These are phyloP conservation scores for Brachyptera putata DNA, from an alignment of 2,888 invertebrate genomes.

Conservation along the genomic window DNA sequence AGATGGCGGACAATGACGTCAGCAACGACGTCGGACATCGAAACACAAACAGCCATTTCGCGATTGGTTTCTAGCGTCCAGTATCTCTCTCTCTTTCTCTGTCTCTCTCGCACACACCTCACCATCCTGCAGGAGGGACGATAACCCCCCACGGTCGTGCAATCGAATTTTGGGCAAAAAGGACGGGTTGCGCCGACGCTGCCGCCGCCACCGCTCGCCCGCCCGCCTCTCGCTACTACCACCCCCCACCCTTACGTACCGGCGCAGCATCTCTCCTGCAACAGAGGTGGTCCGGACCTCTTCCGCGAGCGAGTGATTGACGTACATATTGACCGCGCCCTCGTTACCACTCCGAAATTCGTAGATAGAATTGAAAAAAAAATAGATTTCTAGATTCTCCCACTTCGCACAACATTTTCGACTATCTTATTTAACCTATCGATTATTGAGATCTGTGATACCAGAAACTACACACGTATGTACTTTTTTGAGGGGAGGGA, in stretches of 20 bases:
- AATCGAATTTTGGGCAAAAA: neutral
- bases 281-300: slow-evolving; percentile 6
- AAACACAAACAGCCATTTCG: slow-evolving; percentile 24
- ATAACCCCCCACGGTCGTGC: too few species aligned
- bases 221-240: neutral
- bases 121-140: too few species aligned
- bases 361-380: too few species aligned
- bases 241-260: slow-evolving; percentile 21
- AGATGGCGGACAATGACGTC: slow-evolving; percentile 28
- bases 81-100: slow-evolving; percentile 15
- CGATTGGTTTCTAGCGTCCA: slow-evolving; percentile 28
- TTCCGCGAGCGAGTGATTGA: slow-evolving; percentile 16
- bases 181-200: neutral
- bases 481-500: too few species aligned
- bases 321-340: slow-evolving; percentile 23
- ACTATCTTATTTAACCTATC: too few species aligned
- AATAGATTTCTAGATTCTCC: too few species aligned
- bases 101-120: too few species aligned
- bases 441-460: too few species aligned
- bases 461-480: too few species aligned
- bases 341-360: neutral
- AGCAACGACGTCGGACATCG: neutral
- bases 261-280: slow-evolving; percentile 3
- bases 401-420: too few species aligned
- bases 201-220: neutral